Evolutionary conservation across 2,888 invertebrate genomes (phyloP).

Genomic region (Volucella inanis): DNA sequence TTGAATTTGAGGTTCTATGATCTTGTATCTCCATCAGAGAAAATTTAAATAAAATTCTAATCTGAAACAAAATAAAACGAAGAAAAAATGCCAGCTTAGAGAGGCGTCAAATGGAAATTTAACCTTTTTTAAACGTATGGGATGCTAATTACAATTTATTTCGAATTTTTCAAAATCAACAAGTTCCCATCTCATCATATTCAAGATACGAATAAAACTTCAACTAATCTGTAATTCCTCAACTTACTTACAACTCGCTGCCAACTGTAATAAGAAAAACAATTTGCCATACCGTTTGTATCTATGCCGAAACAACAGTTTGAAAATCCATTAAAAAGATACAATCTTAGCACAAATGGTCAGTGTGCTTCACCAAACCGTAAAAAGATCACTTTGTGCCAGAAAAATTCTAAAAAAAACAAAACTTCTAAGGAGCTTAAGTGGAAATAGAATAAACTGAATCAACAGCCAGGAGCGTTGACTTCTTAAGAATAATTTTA

Average conservation of each 20-base stretch:
- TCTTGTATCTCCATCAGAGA: too few relatives aligned
- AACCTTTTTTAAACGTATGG: too few relatives aligned
- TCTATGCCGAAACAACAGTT: slow-evolving; percentile 4
- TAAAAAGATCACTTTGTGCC: background rate
- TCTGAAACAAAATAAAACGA: too few relatives aligned
- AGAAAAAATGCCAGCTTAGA: too few relatives aligned
- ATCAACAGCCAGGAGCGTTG: background rate
- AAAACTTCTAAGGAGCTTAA: slow-evolving; percentile 31
- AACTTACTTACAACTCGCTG: background rate
- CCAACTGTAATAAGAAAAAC: background rate
- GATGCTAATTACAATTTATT: too few relatives aligned
- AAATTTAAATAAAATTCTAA: too few relatives aligned
- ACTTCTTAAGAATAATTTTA: slow-evolving; percentile 5
- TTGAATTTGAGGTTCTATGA: too few relatives aligned
- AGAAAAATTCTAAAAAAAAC: background rate
- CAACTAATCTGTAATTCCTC: background rate
- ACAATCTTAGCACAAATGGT: background rate
- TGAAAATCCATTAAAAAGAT: slow-evolving; percentile 29
- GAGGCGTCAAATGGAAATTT: too few relatives aligned
- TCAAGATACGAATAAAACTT: too few relatives aligned
- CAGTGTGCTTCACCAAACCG: background rate
- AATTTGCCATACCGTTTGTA: background rate
- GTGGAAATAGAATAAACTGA: background rate
- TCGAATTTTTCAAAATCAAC: too few relatives aligned
- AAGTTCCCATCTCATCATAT: too few relatives aligned